Conservation (phyloP, 2,797 vertebrate species). For the Myotis findleyi region DNA sequence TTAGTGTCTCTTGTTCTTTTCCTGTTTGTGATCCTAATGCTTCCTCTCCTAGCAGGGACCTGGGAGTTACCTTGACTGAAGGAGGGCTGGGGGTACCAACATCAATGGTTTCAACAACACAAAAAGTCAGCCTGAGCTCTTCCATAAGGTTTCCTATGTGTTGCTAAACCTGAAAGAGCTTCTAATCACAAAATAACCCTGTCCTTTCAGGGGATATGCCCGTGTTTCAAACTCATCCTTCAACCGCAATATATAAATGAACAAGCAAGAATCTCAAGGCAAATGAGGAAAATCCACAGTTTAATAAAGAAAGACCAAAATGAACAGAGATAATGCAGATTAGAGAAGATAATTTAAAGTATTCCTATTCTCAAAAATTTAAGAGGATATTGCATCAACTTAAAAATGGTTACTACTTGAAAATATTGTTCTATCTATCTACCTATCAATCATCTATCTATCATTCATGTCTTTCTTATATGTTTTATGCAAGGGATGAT, state of each 20-base stretch:
- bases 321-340: not conserved
- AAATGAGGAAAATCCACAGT: not conserved
- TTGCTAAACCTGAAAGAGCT: not conserved
- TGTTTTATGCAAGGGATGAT: not conserved
- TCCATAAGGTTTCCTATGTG: not conserved
- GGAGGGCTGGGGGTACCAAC: not conserved
- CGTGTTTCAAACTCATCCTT: not conserved
- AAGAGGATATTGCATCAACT: not conserved
- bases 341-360: not conserved
- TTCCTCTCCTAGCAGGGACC: not conserved
- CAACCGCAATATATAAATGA: not conserved
- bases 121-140: not conserved
- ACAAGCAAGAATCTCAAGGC: not conserved
- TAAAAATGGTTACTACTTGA: not conserved
- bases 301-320: not conserved
- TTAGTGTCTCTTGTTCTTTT: not conserved
- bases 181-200: not conserved
- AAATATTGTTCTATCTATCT: not conserved
- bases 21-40: not conserved
- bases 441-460: not conserved
- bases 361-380: not conserved
- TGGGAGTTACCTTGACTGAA: not conserved
- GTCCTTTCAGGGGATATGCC: not conserved
- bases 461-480: not conserved
- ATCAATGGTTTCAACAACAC: not conserved